phyloP scores from a whole-genome alignment of 1,140 invertebrate species.

The Hylaeus volcanicus region DNA sequence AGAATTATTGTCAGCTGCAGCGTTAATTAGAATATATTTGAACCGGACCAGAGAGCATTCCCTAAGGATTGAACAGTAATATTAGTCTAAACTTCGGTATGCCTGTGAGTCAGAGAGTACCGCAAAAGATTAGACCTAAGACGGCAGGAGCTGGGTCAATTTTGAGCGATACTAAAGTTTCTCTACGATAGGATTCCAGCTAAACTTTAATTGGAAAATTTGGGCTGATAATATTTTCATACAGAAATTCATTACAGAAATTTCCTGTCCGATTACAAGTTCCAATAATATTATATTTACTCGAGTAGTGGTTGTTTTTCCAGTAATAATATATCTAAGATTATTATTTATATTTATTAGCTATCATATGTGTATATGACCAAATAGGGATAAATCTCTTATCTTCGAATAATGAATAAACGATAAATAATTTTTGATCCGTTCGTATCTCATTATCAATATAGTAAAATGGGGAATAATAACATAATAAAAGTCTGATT shows the following conservation, averaged over 20 bases:
- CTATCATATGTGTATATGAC: too few relatives aligned
- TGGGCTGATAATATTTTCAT: neutral
- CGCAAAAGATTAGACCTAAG: slow-evolving; percentile 6
- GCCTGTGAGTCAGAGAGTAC: neutral
- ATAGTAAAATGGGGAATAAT: too few relatives aligned
- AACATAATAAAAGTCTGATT: too few relatives aligned
- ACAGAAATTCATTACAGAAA: neutral
- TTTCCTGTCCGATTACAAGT: too few relatives aligned
- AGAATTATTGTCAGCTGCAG: neutral
- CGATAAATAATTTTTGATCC: too few relatives aligned
- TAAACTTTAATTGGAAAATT: neutral
- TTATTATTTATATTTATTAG: too few relatives aligned
- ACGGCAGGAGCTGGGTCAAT: slow-evolving; percentile 1
- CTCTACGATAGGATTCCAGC: neutral
- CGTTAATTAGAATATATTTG: neutral
- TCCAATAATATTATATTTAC: too few relatives aligned
- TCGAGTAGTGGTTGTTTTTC: too few relatives aligned
- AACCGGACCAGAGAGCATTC: neutral
- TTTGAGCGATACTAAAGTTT: neutral
- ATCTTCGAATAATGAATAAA: too few relatives aligned
- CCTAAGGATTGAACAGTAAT: slow-evolving; percentile 12
- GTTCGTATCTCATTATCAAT: too few relatives aligned
- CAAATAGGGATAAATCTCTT: too few relatives aligned
- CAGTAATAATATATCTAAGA: too few relatives aligned
- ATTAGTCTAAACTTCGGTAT: slow-evolving; percentile 17